These are phyloP conservation scores for Danionella dracula DNA, from an alignment of 2,797 vertebrate species.

Conservation along the genomic window DNA sequence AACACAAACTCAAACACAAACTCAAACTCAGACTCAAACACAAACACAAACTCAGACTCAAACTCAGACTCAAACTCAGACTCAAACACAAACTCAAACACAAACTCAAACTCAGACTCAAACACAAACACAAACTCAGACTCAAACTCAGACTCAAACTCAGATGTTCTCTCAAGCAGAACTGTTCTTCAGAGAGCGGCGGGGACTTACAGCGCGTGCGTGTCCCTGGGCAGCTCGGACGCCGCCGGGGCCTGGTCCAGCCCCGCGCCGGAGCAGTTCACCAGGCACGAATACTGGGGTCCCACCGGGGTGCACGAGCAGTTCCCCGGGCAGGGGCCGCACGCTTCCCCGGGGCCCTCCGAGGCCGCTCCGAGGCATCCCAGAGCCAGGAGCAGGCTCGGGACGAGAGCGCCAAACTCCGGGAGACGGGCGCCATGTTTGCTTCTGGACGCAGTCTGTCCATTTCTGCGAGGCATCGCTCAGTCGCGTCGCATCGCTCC, in stretches of 20 bases:
- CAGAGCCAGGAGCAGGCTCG: conserved; percentile 61
- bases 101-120: too few species aligned
- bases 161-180: too few species aligned
- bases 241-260: conserved; percentile 69
- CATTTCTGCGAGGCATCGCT: conserved; percentile 87
- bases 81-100: too few species aligned
- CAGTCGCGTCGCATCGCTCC: conserved; percentile 87
- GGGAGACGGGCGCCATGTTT: conserved; percentile 79
- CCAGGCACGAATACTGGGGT: conserved; percentile 66
- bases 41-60: too few species aligned
- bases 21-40: too few species aligned
- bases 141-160: too few species aligned
- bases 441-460: conserved; percentile 76
- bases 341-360: conserved; percentile 59
- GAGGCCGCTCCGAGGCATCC: conserved; percentile 60
- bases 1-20: too few species aligned
- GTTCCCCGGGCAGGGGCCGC: conserved; percentile 75
- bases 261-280: conserved; percentile 83
- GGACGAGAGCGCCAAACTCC: conserved; percentile 57
- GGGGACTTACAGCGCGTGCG: conserved; percentile 68
- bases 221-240: conserved; percentile 64
- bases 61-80: too few species aligned
- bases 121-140: too few species aligned
- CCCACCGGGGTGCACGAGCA: conserved; percentile 72
- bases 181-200: too few species aligned